These are phyloP conservation scores for Melanostoma mellinum DNA, from an alignment of 2,888 invertebrate genomes.

Conservation along the genomic window DNA sequence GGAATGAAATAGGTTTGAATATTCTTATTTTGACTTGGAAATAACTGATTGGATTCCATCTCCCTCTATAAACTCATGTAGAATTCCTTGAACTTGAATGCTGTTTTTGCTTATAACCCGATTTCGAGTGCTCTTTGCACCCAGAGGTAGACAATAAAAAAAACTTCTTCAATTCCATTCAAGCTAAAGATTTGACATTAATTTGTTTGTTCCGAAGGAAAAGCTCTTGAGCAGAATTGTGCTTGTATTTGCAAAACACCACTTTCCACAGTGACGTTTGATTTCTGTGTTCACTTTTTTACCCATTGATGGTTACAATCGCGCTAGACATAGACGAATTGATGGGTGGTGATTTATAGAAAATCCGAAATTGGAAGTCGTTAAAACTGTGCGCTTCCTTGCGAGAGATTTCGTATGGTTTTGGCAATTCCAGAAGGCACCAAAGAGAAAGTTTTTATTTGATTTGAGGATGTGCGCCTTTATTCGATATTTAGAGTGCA, in stretches of 20 bases:
- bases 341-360: slow-evolving; percentile 53
- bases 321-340: slow-evolving; percentile 49
- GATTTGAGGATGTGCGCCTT: slow-evolving; percentile 47
- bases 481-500: slow-evolving; percentile 56
- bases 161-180: slow-evolving; percentile 13
- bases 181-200: slow-evolving; percentile 29
- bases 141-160: neutral
- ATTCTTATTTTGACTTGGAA: no score
- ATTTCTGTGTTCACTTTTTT: slow-evolving; percentile 15
- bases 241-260: slow-evolving; percentile 11
- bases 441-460: slow-evolving; percentile 32
- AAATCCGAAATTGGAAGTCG: slow-evolving; percentile 36
- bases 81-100: no score
- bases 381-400: slow-evolving; percentile 17
- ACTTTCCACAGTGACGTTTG: slow-evolving; percentile 21
- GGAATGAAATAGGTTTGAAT: no score
- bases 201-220: slow-evolving; percentile 44
- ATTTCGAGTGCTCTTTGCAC: no score
- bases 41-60: no score
- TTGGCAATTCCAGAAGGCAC: slow-evolving; percentile 8
- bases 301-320: neutral
- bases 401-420: neutral
- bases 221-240: slow-evolving; percentile 8
- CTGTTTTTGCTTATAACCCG: no score
- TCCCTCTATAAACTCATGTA: no score